Conservation (phyloP, 2,797 vertebrate genomes). For the Coregonus sp. region DNA sequence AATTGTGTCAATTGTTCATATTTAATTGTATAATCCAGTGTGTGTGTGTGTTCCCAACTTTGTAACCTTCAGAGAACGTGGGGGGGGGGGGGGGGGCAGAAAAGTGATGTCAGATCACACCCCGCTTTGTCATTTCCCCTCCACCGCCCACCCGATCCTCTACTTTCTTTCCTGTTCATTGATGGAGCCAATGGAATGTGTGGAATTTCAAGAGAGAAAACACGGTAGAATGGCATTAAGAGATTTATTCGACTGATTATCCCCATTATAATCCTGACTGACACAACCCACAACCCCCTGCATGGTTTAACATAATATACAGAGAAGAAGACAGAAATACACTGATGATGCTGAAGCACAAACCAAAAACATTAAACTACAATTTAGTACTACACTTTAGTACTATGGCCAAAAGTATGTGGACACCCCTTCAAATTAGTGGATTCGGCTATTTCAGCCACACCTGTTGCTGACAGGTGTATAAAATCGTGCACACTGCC, state of each 20-base stretch:
- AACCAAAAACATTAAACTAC: background rate
- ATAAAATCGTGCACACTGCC: too few relatives aligned
- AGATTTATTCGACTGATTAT: background rate
- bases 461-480: too few relatives aligned
- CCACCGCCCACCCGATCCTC: conserved; percentile 39
- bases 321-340: background rate
- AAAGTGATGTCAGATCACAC: conserved; percentile 31
- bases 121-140: conserved; percentile 52
- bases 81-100: conserved; percentile 9
- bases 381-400: background rate
- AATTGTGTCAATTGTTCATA: too few relatives aligned
- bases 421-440: too few relatives aligned
- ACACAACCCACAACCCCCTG: background rate
- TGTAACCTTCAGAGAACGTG: too few relatives aligned
- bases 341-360: background rate
- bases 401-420: too few relatives aligned
- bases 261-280: background rate
- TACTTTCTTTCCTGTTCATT: conserved; percentile 12
- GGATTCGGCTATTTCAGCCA: too few relatives aligned
- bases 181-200: background rate
- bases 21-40: too few relatives aligned
- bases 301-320: background rate
- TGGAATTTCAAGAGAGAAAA: background rate
- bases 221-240: background rate
- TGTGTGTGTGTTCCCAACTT: too few relatives aligned